These are phyloP conservation scores for Calyptommatus sinebrachiatus DNA, from an alignment of 2,113 vertebrate species.

Conservation along the genomic window DNA sequence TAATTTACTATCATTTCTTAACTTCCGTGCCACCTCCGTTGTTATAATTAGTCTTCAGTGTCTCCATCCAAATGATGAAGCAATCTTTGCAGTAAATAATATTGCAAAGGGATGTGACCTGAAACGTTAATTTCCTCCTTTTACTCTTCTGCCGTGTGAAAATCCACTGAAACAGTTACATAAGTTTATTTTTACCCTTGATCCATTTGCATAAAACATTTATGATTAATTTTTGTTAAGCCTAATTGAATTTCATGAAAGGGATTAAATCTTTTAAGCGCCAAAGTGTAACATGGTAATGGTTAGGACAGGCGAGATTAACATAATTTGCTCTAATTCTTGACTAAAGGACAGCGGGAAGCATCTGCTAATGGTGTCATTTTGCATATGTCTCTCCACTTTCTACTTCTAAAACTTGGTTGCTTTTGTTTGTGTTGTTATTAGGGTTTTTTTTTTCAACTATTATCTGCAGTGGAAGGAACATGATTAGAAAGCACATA, in stretches of 20 bases:
- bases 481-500: not conserved
- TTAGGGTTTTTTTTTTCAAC: too few species aligned
- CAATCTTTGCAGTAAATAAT: conserved; percentile 5
- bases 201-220: conserved; percentile 53
- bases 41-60: conserved; percentile 8
- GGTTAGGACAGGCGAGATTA: conserved; percentile 33
- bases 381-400: conserved; percentile 24
- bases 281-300: conserved; percentile 40
- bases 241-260: conserved; percentile 52
- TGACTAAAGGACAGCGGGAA: conserved; percentile 15
- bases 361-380: not conserved
- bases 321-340: conserved; percentile 33
- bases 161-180: conserved; percentile 15
- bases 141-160: conserved; percentile 27
- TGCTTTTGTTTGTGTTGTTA: too few species aligned
- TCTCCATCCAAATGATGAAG: conserved; percentile 16
- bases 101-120: conserved; percentile 28
- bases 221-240: not conserved
- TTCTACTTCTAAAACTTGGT: not conserved
- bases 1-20: not conserved
- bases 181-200: conserved; percentile 54
- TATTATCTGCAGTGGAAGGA: not conserved
- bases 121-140: conserved; percentile 29
- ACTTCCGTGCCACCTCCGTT: not conserved
- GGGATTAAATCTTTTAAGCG: conserved; percentile 55